Base-by-base conservation (phyloP, 2,113 vertebrate species). In the Ictalurus furcatus region DNA sequence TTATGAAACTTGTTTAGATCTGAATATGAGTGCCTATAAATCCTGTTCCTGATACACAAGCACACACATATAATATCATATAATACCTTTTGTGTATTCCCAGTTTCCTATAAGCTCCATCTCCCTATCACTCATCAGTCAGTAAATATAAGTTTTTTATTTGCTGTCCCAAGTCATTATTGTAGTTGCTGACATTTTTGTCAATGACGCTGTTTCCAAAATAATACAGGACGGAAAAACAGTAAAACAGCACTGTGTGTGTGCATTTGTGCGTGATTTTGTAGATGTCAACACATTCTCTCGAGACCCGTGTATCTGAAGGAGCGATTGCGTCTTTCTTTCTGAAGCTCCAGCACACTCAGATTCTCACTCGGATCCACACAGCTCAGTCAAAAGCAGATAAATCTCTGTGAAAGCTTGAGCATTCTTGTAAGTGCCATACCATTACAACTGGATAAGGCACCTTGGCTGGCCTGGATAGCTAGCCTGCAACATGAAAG, bases 231-330 rank as follows among this genome's bases (percentile, higher is more conserved):
- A 54, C 19, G 40, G 44, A 71, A 30, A 52, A 54, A 54, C 52
- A 59, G 69, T 74, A 86, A 76, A 74, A 86, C 85, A 58, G 13
- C 25, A 13, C 6, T 74, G 71, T 23, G 25, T 54, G 59, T 84
- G 37, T 28, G 37, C 52, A 30, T 90, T 78, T 58, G 21, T 93
- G 86, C 87, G 44, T 76, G 87, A 52, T 73, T 30, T 61, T 78
- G 59, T 44, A 71, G 48, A 87, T 40, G 85, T 92, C 90, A 69
- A 89, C 88, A 91, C 13, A 92, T 90, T 89, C 91, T 85, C 86
- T 84, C 34, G 91, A 92, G 92, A 93, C 87, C 86, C 52, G 90
- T 52, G 85, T 59, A 71, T 88, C 90, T 92, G 93, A 91, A 93
- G 91, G 89, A 85, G 87, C 59, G 86, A 90, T 90, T 90, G 91